Base-by-base conservation (phyloP, 2,797 vertebrate species). In the Acanthiza pusilla region DNA sequence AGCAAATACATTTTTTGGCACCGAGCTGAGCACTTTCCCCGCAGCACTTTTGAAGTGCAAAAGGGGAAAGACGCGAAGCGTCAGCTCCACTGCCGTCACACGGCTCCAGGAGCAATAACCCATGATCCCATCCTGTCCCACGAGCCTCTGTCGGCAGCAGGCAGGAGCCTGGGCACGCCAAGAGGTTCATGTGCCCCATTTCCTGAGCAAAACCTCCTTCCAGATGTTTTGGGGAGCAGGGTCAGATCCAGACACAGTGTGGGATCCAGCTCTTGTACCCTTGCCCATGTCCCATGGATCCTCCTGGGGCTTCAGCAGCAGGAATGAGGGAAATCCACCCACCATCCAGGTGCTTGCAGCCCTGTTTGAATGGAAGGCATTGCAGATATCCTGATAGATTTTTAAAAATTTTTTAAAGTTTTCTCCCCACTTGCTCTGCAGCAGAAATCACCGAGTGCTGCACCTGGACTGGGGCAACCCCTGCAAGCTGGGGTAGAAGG, bases 61-160 rank as follows among this genome's bases (percentile, higher is more conserved):
- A 67, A 73, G 38, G 67, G 74, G 55, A 70, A 85, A 54, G 92
- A 85, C 40, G 84, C 53, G 42, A 67, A 79, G 43, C 4, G 0
- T 43, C 65, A 15, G 34, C 65, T 93, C 72, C 9, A 3, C 67
- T 22, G 34, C 32, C 1, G 0, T 85, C 42, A 50, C 58, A 34
- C 0, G 0, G 34, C 13, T 76, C 77, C 55, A 27, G 26, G 32
- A 93, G 57, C 67, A 10, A 3, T 12, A 58, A 26, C 9, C n/a
- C 50, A 19, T 0, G 0, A 36, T 57, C 34, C 55, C 83, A 34
- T 21, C 48, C 65, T 40, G 55, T 26, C 48, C 73, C 63, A 68
- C 1, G 0, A n/a, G 62, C n/a, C 48, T 68, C 40, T 47, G 29
- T 20, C 10, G 3, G 63, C 63, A 62, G 21, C 63, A 70, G 40